phyloP scores from a whole-genome alignment of 2,888 invertebrate genomes.

The Achlya flavicornis region DNA sequence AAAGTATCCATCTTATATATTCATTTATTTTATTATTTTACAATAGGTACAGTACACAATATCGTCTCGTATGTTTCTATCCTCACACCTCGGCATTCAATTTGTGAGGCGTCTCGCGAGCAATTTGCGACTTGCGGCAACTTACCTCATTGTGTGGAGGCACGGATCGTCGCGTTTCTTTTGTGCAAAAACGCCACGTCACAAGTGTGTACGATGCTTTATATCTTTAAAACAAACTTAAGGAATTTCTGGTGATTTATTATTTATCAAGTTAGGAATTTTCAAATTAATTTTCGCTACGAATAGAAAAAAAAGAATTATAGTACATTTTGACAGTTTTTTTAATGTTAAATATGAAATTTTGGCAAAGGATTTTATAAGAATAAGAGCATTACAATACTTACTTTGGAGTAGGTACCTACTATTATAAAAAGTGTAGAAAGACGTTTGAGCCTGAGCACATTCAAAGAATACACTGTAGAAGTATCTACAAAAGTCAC shows the following conservation, averaged over 20 bases:
- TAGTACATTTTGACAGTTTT: neutral
- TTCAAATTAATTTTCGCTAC: neutral
- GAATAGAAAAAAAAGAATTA: neutral
- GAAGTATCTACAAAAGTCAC: no score
- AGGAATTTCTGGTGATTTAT: neutral
- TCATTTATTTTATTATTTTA: no score
- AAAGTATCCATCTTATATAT: no score
- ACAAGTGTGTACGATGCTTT: conserved; percentile 27
- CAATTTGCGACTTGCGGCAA: conserved; percentile 67
- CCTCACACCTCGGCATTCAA: conserved; percentile 71
- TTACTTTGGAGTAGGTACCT: no score
- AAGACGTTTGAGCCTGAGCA: no score
- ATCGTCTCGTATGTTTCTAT: conserved; percentile 48
- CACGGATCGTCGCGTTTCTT: conserved; percentile 29
- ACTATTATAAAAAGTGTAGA: no score
- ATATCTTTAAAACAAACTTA: neutral
- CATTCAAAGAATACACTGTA: no score
- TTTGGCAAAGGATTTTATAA: no score
- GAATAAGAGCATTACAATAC: no score
- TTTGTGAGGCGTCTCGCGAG: conserved; percentile 70
- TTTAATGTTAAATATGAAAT: no score
- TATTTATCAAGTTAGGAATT: neutral
- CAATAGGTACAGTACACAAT: conserved; percentile 7
- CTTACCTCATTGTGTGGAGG: conserved; percentile 58
- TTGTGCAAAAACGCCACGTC: conserved; percentile 49